Percentiles rank a stretch among this genome's conserved stretches.
phyloP scores from a whole-genome alignment of 2,113 vertebrate species.

The Hemiprocne comata region DNA sequence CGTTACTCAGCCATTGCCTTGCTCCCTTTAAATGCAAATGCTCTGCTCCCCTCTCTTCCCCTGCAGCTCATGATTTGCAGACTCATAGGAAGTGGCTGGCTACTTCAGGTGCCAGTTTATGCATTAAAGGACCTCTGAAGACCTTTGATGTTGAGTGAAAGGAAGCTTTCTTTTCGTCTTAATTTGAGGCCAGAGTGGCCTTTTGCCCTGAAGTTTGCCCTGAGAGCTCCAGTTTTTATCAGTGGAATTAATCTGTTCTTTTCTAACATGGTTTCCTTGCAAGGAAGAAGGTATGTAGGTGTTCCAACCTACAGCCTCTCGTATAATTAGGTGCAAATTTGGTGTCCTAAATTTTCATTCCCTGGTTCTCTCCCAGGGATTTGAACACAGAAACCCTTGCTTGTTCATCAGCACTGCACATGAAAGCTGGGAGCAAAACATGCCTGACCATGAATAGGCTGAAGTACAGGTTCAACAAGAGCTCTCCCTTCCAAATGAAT shows the following conservation, averaged over 20 bases:
- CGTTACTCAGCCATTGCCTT: not conserved
- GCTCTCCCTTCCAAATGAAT: not conserved
- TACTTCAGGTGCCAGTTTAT: not conserved
- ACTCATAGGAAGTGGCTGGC: not conserved
- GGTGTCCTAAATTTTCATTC: slow-evolving; percentile 22
- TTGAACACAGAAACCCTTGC: not conserved
- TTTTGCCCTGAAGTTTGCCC: not conserved
- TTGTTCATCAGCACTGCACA: not conserved
- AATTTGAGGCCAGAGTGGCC: not conserved
- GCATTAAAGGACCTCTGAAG: not conserved
- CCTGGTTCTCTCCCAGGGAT: not conserved
- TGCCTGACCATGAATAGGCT: not conserved
- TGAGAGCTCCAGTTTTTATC: slow-evolving; percentile 27
- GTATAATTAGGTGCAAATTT: slow-evolving; percentile 52
- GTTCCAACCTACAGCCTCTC: slow-evolving; percentile 48
- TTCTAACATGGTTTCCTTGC: not conserved
- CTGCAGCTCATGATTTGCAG: not conserved
- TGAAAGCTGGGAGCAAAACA: slow-evolving; percentile 18
- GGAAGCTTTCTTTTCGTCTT: not conserved
- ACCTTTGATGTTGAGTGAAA: slow-evolving; percentile 4
- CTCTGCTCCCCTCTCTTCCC: not conserved
- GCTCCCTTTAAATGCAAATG: not conserved
- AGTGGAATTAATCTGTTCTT: slow-evolving; percentile 18
- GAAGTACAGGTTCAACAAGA: slow-evolving; percentile 49
- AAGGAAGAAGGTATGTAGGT: slow-evolving; percentile 21